Evolutionary conservation across 2,113 vertebrate species (phyloP), one percentile per base, ranked within the genome.

Genomic region (Muntiacus reevesi): DNA sequence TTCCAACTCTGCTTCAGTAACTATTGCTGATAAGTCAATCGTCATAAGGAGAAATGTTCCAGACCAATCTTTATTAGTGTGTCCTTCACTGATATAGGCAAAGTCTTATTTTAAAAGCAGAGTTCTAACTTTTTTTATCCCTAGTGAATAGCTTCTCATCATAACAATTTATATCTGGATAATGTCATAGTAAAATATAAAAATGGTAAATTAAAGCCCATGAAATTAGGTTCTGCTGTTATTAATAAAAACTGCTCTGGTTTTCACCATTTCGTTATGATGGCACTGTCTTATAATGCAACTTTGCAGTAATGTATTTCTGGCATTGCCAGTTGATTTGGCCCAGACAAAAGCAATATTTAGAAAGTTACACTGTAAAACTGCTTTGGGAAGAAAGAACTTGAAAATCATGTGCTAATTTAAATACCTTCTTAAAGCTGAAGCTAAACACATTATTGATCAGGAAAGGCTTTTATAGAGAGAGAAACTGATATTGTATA

Each of bases 121-220:
- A 98, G 98, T 98, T 98, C 91, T 97, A 98, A 97, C 85, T 96
- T 99, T 98, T 76, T 81, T 89, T 47, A 87, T 98, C 97, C 97
- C 98, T 98, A 97, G 98, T 98, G 98, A 98, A 98, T 98, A 98
- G 98, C 97, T 99, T 99, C 99, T 99, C 99, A 99, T 99, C 99
- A 98, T 99, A 99, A 99, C 98, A 98, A 98, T 99, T 99, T 98
- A 99, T 99, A 99, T 99, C 99, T 99, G 99, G 99, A 98, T 98
- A 99, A 99, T 99, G 98, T 99, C 99, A 99, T 96, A 97, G 98
- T 98, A 98, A 99, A 98, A 98, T 98, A 98, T 98, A 97, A 98
- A 98, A 98, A 98, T 98, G 97, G 98, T 99, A 98, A 98, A 98
- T 98, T 98, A 98, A 99, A 98, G 98, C 98, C 98, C 97, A 97